Base-by-base conservation (phyloP, 2,888 invertebrate species). In the Hemistola chrysoprasaria region DNA sequence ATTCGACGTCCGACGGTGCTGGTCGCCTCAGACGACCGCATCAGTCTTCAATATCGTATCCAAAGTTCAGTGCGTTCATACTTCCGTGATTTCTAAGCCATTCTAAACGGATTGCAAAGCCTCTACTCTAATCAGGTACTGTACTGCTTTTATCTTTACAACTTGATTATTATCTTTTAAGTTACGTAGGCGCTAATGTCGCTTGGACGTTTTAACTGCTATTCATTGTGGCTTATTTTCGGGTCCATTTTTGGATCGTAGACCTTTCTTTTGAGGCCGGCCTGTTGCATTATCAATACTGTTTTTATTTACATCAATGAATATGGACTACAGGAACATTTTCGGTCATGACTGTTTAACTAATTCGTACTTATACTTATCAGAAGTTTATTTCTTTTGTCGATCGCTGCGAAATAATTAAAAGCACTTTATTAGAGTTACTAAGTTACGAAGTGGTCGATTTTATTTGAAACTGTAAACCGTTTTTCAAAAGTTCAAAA, bases 31-130 rank as follows among this genome's bases (percentile, higher is more conserved):
- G 31, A 31, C 49, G 46, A 9, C 20, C 45, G 39, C 25, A 50
- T 26, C 41, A 40, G 48, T 40, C 47, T 22, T 3, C 22, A 11
- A 8, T 55, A 23, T 30, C 62, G 35, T 44, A 64, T 65, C 65
- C 67, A 54, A 50, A 46, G 48, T 42, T 31, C 30, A 23, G 41
- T 34, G 48, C 40, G 34, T 66, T 65, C 59, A 30, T 62, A 53
- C 54, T 54, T 66, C 56, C 52, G 56, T 59, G 63, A 30, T 43
- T 33, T 21, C n/a, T n/a, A n/a, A n/a, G n/a, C n/a, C n/a, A n/a
- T n/a, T 33, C 27, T 36, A 50, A 43, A 49, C 47, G 58, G 52
- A 62, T 59, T 62, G 52, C 47, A 35, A 28, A 36, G 37, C 41
- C 35, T 35, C 40, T 30, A 26, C 40, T 29, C 16, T 23, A 40